Evolutionary conservation across 64 coral and sea anemone genomes (phyloP), one percentile per base, ranked within the genome.

Genomic region (Stichodactyla helianthus): DNA sequence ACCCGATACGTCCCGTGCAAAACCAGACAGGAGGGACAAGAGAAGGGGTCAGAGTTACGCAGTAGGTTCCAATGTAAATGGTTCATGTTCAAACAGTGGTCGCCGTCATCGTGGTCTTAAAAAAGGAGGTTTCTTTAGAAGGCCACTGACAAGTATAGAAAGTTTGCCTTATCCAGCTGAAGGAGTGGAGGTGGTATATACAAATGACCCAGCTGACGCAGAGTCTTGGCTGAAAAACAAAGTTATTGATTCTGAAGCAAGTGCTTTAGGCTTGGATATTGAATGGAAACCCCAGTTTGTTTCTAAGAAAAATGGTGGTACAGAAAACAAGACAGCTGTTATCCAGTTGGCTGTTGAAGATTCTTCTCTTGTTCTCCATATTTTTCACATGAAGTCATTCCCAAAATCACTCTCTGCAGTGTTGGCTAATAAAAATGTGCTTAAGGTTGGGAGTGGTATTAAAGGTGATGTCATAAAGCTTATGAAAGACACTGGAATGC

Each of bases 211-310:
- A 56, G 70, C 89, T 26, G 91, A 87, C 71, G 93, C 89, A 27
- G 96, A 98, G 50, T 87, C 86, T 19, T 99, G 97, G 97, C 71
- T 99, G 7, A 82, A 79, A 19, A 95, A 94, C 52, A 94, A 99
- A 81, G 56, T 99, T 11, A 91, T 86, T 82, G 77, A 92, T 64
- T 51, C 64, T 84, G 86, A 80, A 6, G 63, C 65, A 9, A 20
- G 27, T n/a, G 93, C 90, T 27, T 16, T 99, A 62, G 97, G 97
- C 71, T 92, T 99, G 10, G 97, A 99, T 26, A 99, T 99, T 58
- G 97, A 99, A 84, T 99, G 97, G 97, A 98, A 86, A 77, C 97
- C 97, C 2, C 97, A 99, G 85, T 95, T 95, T 92, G 53, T 79
- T 31, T 86, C 91, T 35, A 99, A 95, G 59, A 95, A 99, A 85